A percentile compares a stretch with the other conserved stretches of the same genome.
These are phyloP conservation scores for Incurvaria masculella DNA, from an alignment of 2,888 invertebrate species.

Conservation along the genomic window DNA sequence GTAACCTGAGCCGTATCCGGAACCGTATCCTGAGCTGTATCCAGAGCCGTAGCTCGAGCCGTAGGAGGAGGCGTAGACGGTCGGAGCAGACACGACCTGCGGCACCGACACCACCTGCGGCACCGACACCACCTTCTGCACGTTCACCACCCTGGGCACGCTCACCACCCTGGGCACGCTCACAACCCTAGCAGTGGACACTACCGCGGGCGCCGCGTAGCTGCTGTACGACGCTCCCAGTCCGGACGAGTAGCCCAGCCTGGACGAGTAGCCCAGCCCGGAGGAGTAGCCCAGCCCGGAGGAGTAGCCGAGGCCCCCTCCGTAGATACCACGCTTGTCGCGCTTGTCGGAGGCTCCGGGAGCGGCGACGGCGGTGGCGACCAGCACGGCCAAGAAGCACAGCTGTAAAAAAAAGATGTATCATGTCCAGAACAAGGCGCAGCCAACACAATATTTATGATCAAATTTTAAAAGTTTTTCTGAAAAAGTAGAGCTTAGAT, in stretches of 20 bases:
- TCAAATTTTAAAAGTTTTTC: too few species aligned
- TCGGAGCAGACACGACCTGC: constrained; percentile 10
- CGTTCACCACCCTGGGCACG: constrained; percentile 30
- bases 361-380: constrained; percentile 19
- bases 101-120: constrained; percentile 21
- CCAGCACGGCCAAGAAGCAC: constrained; percentile 24
- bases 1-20: too few species aligned
- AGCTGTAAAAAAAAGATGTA: too few species aligned
- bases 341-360: constrained; percentile 22
- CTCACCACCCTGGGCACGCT: constrained; percentile 30
- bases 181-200: constrained; percentile 27
- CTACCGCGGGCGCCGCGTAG: constrained; percentile 24
- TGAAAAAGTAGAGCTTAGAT: too few species aligned
- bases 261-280: too few species aligned
- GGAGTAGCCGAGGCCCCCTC: constrained; percentile 15
- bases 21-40: too few species aligned
- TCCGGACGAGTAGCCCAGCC: not conserved
- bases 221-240: constrained; percentile 10
- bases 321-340: constrained; percentile 31
- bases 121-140: constrained; percentile 19
- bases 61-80: constrained; percentile 17
- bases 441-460: too few species aligned
- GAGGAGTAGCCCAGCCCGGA: too few species aligned
- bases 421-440: too few species aligned
- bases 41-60: constrained; percentile 20